Evolutionary conservation across 2,888 invertebrate genomes (phyloP), one percentile per base, ranked within the genome.

Genomic region (Lepidochrysops patricia): DNA sequence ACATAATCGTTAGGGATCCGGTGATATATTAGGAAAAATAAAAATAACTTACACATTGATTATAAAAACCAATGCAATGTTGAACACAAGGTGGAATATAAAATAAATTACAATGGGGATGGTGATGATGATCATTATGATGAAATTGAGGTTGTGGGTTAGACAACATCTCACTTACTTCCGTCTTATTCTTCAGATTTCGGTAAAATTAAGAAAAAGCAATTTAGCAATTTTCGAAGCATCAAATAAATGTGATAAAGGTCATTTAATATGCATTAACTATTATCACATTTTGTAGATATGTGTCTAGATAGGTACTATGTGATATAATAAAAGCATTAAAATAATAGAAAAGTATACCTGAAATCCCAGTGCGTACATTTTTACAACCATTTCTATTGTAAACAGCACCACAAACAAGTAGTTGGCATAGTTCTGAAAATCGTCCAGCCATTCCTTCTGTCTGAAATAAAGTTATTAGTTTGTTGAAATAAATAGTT

Each of bases 381-480:
- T 99, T 90, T 99, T 99, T 62, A 99, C 90, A 75, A 99, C 91
- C 99, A 99, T 99, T 90, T 99, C 99, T 91, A 98, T 92, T n/a
- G 99, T 95, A 89, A 99, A 99, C 57, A 99, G 92, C 4, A 97
- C 95, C 70, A 99, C 98, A 83, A 99, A 99, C 79, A 99, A 94
- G 82, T 97, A 94, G 82, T 99, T 99, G 62, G 98, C 98, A 75
- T 94, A 93, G 76, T 94, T 96, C 92, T 99, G 99, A 90, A 99
- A 99, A 60, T 95, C 84, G 77, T 99, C 98, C 67, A 99, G 88
- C 98, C 98, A 99, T 15, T 54, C 43, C 0, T 61, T 25, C 61
- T 66, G 65, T 6, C 65, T 66, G 60, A 7, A 66, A 66, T 43
- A n/a, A n/a, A n/a, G n/a, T n/a, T n/a, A n/a, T n/a, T n/a, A n/a